Evolutionary conservation across 1,140 invertebrate species (phyloP), one percentile per base, ranked within the genome.

Genomic region (Cydia amplana): DNA sequence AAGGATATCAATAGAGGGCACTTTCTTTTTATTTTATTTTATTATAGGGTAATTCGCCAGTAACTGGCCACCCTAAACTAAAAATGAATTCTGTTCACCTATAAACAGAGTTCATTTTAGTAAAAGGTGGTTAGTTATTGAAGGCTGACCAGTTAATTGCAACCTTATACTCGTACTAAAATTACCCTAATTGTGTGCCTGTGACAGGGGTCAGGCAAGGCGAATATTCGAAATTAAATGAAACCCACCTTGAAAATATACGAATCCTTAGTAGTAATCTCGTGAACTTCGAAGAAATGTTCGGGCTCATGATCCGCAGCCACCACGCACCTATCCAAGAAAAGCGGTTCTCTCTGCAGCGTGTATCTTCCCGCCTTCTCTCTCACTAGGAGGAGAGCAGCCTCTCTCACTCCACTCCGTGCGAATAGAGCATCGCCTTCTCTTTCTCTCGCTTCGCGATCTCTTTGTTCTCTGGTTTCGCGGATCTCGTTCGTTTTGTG

Each of bases 201-300:
- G 28, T 28, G 28, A 28, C 28, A 28, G 28, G 2, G 32, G 36
- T 40, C 36, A 40, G 36, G 1, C 36, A 40, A 10, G 7, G 9
- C 36, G 1, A 40, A 40, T 40, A 7, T 40, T 40, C 36, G 36
- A 40, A 40, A 40, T 49, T 16, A 32, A 65, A 72, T n/a, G 16
- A 49, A 14, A 75, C 78, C 75, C 93, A 98, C 98, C 96, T 99
- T 99, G 91, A 99, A 97, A 87, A 98, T 96, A 93, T 96, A 98
- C 67, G 98, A 97, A 87, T 99, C 98, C 93, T 98, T 98, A 73
- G 97, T 97, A 78, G 96, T 95, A 78, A 98, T 95, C 93, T 99
- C 98, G 92, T 98, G 97, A 81, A 99, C 95, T 94, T 99, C 98
- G 91, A 99, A 98, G 89, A 98, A 98, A 90, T 98, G 97, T 88